A percentile compares a stretch with the other conserved stretches of the same genome.
phyloP scores from a whole-genome alignment of 2,113 vertebrate genomes.

The Phyllostomus hastatus region DNA sequence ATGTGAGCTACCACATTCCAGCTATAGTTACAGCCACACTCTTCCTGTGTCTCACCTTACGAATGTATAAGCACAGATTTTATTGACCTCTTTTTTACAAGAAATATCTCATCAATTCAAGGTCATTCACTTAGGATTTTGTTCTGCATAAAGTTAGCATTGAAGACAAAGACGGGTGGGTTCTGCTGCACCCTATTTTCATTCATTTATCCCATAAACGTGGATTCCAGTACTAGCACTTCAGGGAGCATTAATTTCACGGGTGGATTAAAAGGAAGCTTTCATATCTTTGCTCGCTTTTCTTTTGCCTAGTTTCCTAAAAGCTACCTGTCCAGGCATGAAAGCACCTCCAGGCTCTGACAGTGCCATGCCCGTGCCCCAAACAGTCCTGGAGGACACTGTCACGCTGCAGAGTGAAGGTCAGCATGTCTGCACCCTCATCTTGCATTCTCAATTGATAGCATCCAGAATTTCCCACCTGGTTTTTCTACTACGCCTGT shows the following conservation, averaged over 20 bases:
- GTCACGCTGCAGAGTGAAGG: background rate
- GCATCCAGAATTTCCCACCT: slow-evolving; percentile 17
- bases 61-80: background rate
- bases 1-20: accelerated
- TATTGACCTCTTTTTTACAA: background rate
- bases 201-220: background rate
- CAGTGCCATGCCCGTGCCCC: background rate
- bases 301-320: slow-evolving; percentile 62
- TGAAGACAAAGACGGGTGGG: background rate
- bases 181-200: background rate
- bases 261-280: slow-evolving; percentile 38
- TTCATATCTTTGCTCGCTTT: slow-evolving; percentile 48
- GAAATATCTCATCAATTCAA: background rate
- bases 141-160: background rate
- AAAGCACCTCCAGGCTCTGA: slow-evolving; percentile 11
- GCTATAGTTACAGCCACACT: accelerated
- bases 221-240: background rate
- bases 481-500: background rate
- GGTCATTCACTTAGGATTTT: background rate
- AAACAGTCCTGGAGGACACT: background rate
- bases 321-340: slow-evolving; percentile 58
- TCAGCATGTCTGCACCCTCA: background rate
- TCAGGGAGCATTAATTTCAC: slow-evolving; percentile 45
- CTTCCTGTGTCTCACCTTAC: background rate
- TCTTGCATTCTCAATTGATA: background rate